These are phyloP conservation scores for Ectropis crepuscularia DNA, from an alignment of 2,888 invertebrate genomes.

Conservation along the genomic window DNA sequence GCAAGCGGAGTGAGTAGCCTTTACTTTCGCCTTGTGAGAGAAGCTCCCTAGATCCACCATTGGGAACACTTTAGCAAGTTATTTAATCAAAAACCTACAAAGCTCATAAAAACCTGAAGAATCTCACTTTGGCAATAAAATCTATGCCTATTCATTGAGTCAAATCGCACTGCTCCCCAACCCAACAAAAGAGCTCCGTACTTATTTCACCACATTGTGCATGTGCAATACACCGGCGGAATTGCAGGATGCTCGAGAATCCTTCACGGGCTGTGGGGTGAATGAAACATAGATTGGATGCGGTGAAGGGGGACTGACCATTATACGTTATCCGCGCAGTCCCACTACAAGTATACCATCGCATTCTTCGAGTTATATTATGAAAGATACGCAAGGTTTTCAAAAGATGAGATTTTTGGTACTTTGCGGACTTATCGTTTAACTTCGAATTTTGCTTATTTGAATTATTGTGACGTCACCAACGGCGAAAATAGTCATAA, in stretches of 20 bases:
- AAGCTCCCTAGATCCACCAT: no score
- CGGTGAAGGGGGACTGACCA: constrained; percentile 65
- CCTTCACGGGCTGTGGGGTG: constrained; percentile 65
- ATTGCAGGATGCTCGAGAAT: constrained; percentile 65
- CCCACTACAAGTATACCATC: background rate
- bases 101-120: background rate
- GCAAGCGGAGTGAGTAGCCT: no score
- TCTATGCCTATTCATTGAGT: constrained; percentile 21
- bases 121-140: constrained; percentile 28
- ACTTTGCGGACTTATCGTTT: no score
- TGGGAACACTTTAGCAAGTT: no score
- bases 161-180: constrained; percentile 7
- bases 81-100: background rate
- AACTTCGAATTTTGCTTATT: no score
- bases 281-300: constrained; percentile 66
- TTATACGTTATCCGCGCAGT: constrained; percentile 25
- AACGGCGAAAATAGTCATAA: no score
- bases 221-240: constrained; percentile 61
- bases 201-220: constrained; percentile 65
- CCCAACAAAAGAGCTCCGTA: constrained; percentile 53
- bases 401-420: no score
- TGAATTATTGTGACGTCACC: no score
- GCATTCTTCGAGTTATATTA: no score
- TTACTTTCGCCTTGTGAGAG: no score
- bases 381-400: no score